Conservation (phyloP, 2,113 vertebrate genomes). For the Gobiocypris rarus region DNA sequence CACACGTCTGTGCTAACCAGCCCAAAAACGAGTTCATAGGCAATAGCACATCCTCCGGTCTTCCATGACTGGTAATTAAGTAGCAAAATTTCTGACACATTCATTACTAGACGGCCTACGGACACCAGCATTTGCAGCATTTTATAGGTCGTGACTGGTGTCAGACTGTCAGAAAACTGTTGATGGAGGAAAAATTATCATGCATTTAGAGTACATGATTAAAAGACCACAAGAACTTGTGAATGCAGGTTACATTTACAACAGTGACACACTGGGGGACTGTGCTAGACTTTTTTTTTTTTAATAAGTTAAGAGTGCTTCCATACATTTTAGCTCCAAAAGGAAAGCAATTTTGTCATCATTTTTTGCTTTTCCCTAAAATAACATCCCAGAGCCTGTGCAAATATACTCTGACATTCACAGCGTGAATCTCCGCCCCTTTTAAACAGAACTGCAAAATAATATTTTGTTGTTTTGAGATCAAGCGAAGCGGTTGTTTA, state of each 20-base stretch:
- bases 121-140: constrained; percentile 33
- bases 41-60: constrained; percentile 41
- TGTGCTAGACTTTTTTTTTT: constrained; percentile 5
- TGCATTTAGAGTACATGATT: constrained; percentile 59
- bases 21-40: constrained; percentile 44
- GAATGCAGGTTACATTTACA: constrained; percentile 48
- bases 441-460: too few relatives aligned
- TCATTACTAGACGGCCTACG: constrained; percentile 53
- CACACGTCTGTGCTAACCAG: constrained; percentile 54
- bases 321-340: not conserved
- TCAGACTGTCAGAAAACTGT: constrained; percentile 58
- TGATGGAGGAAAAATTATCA: constrained; percentile 56
- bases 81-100: constrained; percentile 58
- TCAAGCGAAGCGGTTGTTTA: too few relatives aligned
- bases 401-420: not conserved
- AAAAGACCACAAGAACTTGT: constrained; percentile 46
- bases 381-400: not conserved
- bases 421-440: not conserved
- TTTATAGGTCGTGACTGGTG: constrained; percentile 57
- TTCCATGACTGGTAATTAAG: constrained; percentile 59
- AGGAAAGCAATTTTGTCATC: not conserved
- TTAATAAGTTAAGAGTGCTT: constrained; percentile 17
- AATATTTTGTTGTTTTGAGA: too few relatives aligned
- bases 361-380: not conserved
- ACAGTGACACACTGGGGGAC: constrained; percentile 26